Percentiles rank a stretch among this genome's conserved stretches.
These are phyloP conservation scores for Rallus limicola DNA, from an alignment of 2,113 vertebrate species.

Conservation along the genomic window DNA sequence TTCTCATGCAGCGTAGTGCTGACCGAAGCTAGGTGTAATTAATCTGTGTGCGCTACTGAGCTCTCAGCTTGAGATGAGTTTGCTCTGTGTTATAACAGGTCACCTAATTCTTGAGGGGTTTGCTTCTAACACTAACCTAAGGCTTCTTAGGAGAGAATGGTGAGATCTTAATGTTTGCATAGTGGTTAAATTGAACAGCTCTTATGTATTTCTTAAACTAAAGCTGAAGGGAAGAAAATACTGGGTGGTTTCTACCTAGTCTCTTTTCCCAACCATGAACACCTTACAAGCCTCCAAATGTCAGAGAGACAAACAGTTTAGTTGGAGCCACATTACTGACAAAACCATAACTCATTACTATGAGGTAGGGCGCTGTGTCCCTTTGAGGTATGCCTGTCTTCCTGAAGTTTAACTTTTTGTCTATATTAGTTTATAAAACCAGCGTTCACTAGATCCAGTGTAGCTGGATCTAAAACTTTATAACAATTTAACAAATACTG, in stretches of 20 bases:
- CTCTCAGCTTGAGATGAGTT: background rate
- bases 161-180: background rate
- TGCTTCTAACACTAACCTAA: background rate
- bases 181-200: background rate
- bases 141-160: background rate
- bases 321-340: background rate
- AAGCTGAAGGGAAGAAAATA: background rate
- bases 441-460: background rate
- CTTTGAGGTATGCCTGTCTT: background rate
- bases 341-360: background rate
- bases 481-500: background rate
- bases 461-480: background rate
- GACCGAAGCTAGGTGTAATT: background rate
- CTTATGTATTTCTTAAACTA: background rate
- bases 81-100: background rate
- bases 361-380: background rate
- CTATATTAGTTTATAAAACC: background rate
- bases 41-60: background rate
- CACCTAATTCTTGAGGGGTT: background rate
- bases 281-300: background rate
- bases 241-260: background rate
- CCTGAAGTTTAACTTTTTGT: background rate
- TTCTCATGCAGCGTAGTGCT: background rate
- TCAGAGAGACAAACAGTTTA: conserved; percentile 13
- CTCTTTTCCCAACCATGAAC: background rate